phyloP scores from a whole-genome alignment of 2,113 vertebrate species.

The Suncus etruscus region DNA sequence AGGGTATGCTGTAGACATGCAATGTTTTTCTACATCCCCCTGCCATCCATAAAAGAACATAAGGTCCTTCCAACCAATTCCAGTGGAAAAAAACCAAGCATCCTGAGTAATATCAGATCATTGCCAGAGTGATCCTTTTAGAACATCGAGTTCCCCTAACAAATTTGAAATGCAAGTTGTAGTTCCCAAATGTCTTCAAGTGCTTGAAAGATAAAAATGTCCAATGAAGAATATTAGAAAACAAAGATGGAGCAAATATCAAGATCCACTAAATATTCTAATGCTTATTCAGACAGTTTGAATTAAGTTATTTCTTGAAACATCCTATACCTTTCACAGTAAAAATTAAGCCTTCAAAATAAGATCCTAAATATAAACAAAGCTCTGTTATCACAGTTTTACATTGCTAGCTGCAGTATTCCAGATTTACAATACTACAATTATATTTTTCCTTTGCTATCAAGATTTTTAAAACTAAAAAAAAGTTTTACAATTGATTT shows the following conservation, averaged over 20 bases:
- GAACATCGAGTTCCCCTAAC: constrained; percentile 29
- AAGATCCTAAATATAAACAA: not conserved
- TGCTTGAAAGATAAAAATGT: constrained; percentile 6
- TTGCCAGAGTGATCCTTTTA: constrained; percentile 19
- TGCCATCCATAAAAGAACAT: not conserved
- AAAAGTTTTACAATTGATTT: constrained; percentile 19
- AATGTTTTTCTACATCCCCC: not conserved
- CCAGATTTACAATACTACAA: not conserved
- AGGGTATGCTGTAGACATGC: not conserved
- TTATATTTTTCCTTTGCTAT: constrained; percentile 15
- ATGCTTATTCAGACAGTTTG: constrained; percentile 26
- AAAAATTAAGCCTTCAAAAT: constrained; percentile 43
- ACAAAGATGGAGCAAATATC: constrained; percentile 8
- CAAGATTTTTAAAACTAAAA: not conserved
- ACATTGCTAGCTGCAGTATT: not conserved
- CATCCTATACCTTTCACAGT: not conserved
- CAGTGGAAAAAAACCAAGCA: not conserved
- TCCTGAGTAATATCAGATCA: not conserved
- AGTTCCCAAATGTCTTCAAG: constrained; percentile 30
- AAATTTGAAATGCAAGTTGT: constrained; percentile 52
- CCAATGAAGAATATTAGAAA: constrained; percentile 3
- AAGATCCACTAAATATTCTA: constrained; percentile 43
- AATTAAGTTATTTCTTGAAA: constrained; percentile 34
- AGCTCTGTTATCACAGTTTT: not conserved
- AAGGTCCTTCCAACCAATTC: not conserved